Evolutionary conservation across 1,140 invertebrate genomes (phyloP).

Genomic region (Marisa cornuarietis): DNA sequence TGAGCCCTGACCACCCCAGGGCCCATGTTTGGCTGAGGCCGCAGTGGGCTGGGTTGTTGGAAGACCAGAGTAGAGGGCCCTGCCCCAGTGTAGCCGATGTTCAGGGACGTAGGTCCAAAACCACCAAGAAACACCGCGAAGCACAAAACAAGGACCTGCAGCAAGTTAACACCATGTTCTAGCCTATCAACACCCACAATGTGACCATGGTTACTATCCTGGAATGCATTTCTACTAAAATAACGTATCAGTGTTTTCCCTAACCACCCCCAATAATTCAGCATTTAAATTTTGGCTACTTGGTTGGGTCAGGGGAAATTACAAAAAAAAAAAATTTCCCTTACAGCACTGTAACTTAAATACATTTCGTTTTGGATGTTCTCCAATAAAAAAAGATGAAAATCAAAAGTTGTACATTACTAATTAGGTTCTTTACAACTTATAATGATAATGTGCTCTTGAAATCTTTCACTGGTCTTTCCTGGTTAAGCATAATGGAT

Average conservation of each 20-base stretch:
- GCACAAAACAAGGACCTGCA: conserved; percentile 65
- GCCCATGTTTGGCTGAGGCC: conserved; percentile 44
- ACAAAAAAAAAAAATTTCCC: too few relatives aligned
- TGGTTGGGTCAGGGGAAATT: too few relatives aligned
- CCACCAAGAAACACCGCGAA: conserved; percentile 66
- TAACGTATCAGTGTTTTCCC: too few relatives aligned
- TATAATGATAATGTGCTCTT: neutral
- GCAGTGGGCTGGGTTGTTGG: conserved; percentile 12
- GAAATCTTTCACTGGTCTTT: neutral
- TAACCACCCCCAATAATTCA: too few relatives aligned
- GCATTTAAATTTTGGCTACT: too few relatives aligned
- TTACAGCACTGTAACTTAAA: too few relatives aligned
- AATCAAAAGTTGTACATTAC: neutral
- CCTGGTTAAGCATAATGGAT: too few relatives aligned
- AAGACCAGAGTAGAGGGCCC: neutral
- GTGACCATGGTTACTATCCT: too few relatives aligned
- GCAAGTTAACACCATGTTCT: conserved; percentile 24
- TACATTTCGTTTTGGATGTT: neutral
- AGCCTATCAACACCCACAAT: conserved; percentile 9
- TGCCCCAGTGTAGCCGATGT: conserved; percentile 53
- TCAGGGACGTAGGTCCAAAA: conserved; percentile 60
- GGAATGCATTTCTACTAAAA: too few relatives aligned
- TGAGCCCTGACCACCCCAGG: conserved; percentile 47
- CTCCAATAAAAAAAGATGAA: neutral
- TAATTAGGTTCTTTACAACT: neutral